phyloP scores from a whole-genome alignment of 1,140 invertebrate genomes.

The Pemphigus obesinymphae region DNA sequence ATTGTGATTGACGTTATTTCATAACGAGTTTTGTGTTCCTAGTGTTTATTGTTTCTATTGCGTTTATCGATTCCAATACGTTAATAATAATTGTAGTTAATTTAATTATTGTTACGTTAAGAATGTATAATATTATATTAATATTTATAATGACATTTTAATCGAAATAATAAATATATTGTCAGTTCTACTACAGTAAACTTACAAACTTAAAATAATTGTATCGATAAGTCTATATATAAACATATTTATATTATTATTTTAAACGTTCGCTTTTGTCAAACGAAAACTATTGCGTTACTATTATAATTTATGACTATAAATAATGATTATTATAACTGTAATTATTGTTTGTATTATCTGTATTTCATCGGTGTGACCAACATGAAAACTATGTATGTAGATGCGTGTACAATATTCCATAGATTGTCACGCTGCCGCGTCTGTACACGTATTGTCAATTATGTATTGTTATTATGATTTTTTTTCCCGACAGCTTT shows the following conservation, averaged over 20 bases:
- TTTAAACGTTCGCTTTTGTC: neutral
- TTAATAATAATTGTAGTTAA: neutral
- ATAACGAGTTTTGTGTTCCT: constrained; percentile 32
- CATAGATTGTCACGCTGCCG: neutral
- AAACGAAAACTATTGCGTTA: neutral
- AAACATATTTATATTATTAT: neutral
- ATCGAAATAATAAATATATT: neutral
- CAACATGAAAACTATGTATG: neutral
- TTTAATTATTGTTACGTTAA: neutral
- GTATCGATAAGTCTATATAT: neutral
- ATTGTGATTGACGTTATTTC: constrained; percentile 17
- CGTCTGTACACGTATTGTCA: constrained; percentile 4
- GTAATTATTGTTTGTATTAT: neutral
- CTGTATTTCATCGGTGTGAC: neutral
- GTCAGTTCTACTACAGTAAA: neutral
- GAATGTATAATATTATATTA: neutral
- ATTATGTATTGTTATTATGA: neutral
- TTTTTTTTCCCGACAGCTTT: neutral
- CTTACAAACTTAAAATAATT: neutral
- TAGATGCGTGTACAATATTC: neutral
- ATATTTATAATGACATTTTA: neutral
- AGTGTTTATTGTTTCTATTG: constrained; percentile 18
- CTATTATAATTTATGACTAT: too few species aligned
- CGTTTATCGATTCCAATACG: neutral
- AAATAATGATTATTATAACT: neutral